Conservation (phyloP, 35 echinoderm and acorn worm species). For the Patiria miniata region DNA sequence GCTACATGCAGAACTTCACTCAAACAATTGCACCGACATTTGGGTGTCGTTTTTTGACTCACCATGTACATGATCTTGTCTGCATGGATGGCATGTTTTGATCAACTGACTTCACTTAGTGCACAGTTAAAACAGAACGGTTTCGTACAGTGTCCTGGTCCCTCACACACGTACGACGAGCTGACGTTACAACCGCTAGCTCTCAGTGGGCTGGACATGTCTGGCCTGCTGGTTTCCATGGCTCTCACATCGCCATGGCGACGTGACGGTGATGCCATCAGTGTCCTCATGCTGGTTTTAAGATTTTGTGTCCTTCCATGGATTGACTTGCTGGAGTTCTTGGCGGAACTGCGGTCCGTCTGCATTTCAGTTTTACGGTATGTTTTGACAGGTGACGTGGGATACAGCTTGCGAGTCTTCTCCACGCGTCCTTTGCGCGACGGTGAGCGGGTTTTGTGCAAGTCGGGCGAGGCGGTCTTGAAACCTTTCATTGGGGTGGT, state of each 20-base stretch:
- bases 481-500: not conserved
- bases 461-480: not conserved
- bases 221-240: not conserved
- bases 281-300: not conserved
- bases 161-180: conserved; percentile 3
- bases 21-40: too few relatives aligned
- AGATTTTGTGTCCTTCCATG: not conserved
- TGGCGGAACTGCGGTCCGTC: not conserved
- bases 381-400: not conserved
- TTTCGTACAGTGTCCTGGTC: conserved; percentile 13
- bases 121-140: conserved; percentile 20
- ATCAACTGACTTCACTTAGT: not conserved
- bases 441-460: not conserved
- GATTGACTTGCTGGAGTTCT: not conserved
- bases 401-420: not conserved
- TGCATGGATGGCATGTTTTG: too few relatives aligned
- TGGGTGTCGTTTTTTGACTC: too few relatives aligned
- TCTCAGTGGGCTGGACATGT: not conserved
- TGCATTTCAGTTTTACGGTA: not conserved
- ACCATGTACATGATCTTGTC: too few relatives aligned
- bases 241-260: not conserved
- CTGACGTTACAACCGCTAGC: not conserved
- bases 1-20: too few relatives aligned
- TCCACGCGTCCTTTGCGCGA: conserved; percentile 3
- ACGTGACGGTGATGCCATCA: not conserved